Percentiles rank a stretch among this genome's conserved stretches.
Evolutionary conservation across 23 tunicate genomes (phyloP).

Genomic region (Diplosoma virens): DNA sequence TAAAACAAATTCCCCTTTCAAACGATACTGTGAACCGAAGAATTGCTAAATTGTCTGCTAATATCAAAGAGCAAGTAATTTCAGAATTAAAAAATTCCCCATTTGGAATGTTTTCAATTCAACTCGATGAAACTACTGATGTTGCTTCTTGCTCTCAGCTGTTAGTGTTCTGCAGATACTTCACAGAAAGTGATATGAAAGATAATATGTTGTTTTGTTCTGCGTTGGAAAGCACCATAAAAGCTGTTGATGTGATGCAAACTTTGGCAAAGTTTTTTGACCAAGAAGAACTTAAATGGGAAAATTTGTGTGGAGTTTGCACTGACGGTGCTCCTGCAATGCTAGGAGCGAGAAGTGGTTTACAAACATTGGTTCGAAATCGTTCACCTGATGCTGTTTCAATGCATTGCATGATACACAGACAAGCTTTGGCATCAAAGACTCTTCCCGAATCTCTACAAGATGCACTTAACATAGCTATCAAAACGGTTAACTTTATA

Average conservation of each 20-base stretch:
- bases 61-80: too few relatives aligned
- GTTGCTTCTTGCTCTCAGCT: constrained; percentile 38
- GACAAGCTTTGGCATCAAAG: too few relatives aligned
- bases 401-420: constrained; percentile 52
- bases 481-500: constrained; percentile 60
- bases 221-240: constrained; percentile 17
- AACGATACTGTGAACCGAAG: constrained; percentile 32
- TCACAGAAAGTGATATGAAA: too few relatives aligned
- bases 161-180: too few relatives aligned
- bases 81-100: constrained; percentile 19
- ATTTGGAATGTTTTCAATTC: constrained; percentile 36
- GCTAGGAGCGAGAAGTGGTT: too few relatives aligned
- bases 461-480: constrained; percentile 39
- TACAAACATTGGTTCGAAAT: constrained; percentile 25
- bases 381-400: constrained; percentile 32
- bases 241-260: constrained; percentile 41
- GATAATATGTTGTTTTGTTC: constrained; percentile 32
- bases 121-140: constrained; percentile 44
- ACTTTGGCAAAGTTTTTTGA: too few relatives aligned
- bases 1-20: constrained; percentile 24
- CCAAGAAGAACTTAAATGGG: constrained; percentile 19
- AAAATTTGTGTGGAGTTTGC: too few relatives aligned
- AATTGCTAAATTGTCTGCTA: too few relatives aligned
- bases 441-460: too few relatives aligned
- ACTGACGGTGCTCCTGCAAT: too few relatives aligned